Evolutionary conservation across 2,888 invertebrate species (phyloP).

Genomic region (Geotrupes spiniger): DNA sequence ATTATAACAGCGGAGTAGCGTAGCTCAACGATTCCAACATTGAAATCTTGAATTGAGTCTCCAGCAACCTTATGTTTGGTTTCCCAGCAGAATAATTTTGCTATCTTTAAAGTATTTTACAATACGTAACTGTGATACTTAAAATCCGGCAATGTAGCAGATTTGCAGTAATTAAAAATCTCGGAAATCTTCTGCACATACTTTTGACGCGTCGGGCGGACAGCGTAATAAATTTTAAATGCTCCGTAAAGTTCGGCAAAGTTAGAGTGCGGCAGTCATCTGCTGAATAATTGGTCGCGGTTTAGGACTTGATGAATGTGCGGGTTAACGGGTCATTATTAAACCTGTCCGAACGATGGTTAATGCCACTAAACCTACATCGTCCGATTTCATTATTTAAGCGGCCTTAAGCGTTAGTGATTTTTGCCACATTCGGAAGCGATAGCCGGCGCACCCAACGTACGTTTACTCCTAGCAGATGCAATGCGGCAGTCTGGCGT

Average conservation of each 20-base stretch:
- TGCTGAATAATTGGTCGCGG: constrained; percentile 39
- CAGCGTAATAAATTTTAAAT: constrained; percentile 24
- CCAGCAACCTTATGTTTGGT: too few species aligned
- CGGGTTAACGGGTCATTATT: constrained; percentile 39
- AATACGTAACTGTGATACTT: too few species aligned
- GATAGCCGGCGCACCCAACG: too few species aligned
- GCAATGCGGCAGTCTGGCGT: too few species aligned
- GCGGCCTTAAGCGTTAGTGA: background rate
- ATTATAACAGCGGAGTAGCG: too few species aligned
- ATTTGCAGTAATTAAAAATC: too few species aligned
- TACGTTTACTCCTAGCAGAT: too few species aligned
- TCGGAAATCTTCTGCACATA: constrained; percentile 4
- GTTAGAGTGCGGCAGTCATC: constrained; percentile 34
- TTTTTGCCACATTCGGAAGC: background rate
- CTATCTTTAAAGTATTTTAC: too few species aligned
- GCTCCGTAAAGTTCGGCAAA: constrained; percentile 26
- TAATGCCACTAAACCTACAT: constrained; percentile 8
- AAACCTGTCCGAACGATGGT: constrained; percentile 32
- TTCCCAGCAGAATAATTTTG: too few species aligned
- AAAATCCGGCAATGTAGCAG: too few species aligned
- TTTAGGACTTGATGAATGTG: constrained; percentile 37
- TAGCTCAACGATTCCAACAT: too few species aligned
- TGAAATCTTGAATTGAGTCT: too few species aligned
- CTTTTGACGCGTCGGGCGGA: constrained; percentile 12
- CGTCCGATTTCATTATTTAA: constrained; percentile 7